phyloP scores from a whole-genome alignment of 2,888 invertebrate species.

The Dasysyrphus albostriatus region DNA sequence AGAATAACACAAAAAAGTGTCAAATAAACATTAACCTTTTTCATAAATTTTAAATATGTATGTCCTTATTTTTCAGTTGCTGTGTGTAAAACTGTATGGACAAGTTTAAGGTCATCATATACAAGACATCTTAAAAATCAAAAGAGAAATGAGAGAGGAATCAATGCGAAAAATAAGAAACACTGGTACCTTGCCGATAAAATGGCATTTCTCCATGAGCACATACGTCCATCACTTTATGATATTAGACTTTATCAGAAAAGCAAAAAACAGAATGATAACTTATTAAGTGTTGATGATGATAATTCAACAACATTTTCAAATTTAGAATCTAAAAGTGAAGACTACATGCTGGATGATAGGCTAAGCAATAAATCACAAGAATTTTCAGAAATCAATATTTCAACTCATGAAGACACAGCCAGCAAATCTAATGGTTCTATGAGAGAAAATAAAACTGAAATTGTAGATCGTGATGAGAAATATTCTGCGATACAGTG shows the following conservation, averaged over 20 bases:
- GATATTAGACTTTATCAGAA: background rate
- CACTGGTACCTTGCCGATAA: background rate
- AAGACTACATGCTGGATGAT: background rate
- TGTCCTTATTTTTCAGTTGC: background rate
- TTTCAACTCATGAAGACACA: background rate
- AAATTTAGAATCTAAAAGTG: background rate
- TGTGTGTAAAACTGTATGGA: background rate
- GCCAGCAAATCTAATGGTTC: background rate
- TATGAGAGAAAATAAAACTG: background rate
- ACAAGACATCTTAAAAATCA: background rate
- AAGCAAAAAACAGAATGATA: background rate
- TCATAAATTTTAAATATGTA: too few relatives aligned
- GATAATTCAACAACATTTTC: background rate
- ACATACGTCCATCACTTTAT: background rate
- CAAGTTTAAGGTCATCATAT: background rate
- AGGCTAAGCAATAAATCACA: background rate
- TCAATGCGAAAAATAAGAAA: background rate
- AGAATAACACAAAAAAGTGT: too few relatives aligned
- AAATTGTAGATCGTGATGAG: background rate
- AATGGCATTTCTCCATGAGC: background rate
- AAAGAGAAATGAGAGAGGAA: background rate
- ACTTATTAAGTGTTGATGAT: background rate
- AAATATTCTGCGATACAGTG: background rate
- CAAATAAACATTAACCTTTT: too few relatives aligned
- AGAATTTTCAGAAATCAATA: background rate